Conservation (phyloP, 2,797 vertebrate species). For the Myioborus melanocephalus region DNA sequence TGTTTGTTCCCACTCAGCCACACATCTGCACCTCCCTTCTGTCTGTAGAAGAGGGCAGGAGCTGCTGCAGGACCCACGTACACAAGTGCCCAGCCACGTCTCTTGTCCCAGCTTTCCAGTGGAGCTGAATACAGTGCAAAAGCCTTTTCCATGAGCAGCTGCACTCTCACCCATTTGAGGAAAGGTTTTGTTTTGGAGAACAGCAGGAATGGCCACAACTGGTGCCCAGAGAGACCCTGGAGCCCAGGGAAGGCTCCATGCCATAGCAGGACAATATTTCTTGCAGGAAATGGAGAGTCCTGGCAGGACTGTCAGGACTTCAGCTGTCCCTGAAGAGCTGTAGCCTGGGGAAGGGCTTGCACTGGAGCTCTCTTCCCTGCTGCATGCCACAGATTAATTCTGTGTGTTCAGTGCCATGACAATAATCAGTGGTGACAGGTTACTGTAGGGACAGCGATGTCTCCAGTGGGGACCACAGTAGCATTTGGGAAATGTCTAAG, state of each 20-base stretch:
- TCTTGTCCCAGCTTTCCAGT: neutral
- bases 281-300: neutral
- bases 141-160: neutral
- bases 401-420: neutral
- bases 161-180: neutral
- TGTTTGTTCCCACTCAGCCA: neutral
- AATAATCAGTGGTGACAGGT: neutral
- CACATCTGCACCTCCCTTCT: fast-evolving
- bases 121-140: neutral
- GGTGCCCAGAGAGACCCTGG: neutral
- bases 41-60: neutral
- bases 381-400: neutral
- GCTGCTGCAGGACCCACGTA: neutral
- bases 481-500: neutral
- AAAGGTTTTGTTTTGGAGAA: neutral
- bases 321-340: neutral
- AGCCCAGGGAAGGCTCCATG: fast-evolving
- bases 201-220: neutral
- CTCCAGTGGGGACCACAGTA: neutral
- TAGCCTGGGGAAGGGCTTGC: neutral
- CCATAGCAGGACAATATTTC: neutral
- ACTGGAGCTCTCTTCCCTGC: neutral
- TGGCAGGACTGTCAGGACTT: neutral
- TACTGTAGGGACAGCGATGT: fast-evolving
- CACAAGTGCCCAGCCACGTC: fast-evolving